Evolutionary conservation across 2,888 invertebrate genomes (phyloP).

Genomic region (Drosophila bunnanda): DNA sequence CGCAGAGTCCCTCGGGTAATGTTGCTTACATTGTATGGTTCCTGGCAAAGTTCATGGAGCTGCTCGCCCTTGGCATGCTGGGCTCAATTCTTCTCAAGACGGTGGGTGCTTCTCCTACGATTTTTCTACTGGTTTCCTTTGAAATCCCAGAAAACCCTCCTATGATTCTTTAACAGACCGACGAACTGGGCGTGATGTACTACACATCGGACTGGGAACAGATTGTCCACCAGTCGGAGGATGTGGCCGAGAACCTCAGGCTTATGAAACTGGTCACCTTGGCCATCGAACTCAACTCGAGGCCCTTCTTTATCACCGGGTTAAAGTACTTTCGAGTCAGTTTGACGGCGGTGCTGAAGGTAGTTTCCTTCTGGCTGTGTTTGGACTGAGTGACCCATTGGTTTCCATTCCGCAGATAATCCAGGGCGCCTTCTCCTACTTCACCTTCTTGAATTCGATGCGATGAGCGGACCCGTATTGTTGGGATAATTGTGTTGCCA

Average conservation of each 20-base stretch:
- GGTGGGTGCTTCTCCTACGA: conserved; percentile 36
- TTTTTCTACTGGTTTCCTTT: background rate
- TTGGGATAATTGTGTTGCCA: conserved; percentile 34
- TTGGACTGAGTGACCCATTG: background rate
- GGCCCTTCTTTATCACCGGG: conserved; percentile 72
- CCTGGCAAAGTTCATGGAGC: conserved; percentile 67
- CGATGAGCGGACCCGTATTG: conserved; percentile 46
- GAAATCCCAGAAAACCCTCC: background rate
- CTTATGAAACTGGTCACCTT: conserved; percentile 71
- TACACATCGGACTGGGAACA: conserved; percentile 74
- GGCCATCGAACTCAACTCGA: conserved; percentile 67
- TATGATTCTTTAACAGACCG: conserved; percentile 52
- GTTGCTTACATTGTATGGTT: conserved; percentile 70
- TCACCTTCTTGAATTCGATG: conserved; percentile 77
- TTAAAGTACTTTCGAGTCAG: conserved; percentile 75
- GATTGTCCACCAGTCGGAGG: conserved; percentile 60
- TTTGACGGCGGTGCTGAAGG: conserved; percentile 64
- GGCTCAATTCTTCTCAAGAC: conserved; percentile 72
- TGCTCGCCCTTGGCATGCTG: conserved; percentile 67
- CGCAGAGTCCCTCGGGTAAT: conserved; percentile 66
- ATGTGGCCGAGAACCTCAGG: conserved; percentile 60
- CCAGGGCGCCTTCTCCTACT: conserved; percentile 78
- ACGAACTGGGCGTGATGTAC: conserved; percentile 71
- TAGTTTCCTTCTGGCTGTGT: conserved; percentile 17
- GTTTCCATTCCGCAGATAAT: conserved; percentile 60